Percentiles rank a stretch among this genome's conserved stretches.
phyloP scores from a whole-genome alignment of 2,797 vertebrate species.

The Malacoraja senta region DNA sequence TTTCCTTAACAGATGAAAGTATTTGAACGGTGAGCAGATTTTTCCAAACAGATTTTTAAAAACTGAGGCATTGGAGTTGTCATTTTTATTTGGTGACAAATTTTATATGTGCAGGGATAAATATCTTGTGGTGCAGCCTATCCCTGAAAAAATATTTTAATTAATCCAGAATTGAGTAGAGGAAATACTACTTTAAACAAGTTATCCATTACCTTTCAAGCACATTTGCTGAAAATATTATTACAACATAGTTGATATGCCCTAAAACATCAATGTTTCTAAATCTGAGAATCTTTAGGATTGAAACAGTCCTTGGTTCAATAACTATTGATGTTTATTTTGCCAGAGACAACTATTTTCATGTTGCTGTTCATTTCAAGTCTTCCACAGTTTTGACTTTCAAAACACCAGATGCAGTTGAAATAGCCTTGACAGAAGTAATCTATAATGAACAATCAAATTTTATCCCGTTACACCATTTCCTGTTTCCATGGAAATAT shows the following conservation, averaged over 20 bases:
- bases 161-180: neutral
- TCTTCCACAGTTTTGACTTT: neutral
- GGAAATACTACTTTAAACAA: too few species aligned
- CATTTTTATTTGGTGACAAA: neutral
- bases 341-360: neutral
- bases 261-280: neutral
- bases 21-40: neutral
- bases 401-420: constrained; percentile 40
- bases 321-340: neutral
- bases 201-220: neutral
- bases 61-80: neutral
- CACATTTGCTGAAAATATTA: neutral
- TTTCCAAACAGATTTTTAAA: neutral
- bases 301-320: neutral
- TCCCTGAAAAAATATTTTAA: neutral
- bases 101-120: neutral
- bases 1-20: neutral
- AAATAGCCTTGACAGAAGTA: constrained; percentile 59
- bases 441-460: constrained; percentile 62
- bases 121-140: neutral
- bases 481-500: constrained; percentile 72
- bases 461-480: constrained; percentile 63
- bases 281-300: neutral
- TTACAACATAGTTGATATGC: neutral
- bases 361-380: neutral